Percentiles rank a stretch among this genome's conserved stretches.
These are phyloP conservation scores for Strigamia transsilvanica DNA, from an alignment of 2,888 invertebrate species.

Conservation along the genomic window DNA sequence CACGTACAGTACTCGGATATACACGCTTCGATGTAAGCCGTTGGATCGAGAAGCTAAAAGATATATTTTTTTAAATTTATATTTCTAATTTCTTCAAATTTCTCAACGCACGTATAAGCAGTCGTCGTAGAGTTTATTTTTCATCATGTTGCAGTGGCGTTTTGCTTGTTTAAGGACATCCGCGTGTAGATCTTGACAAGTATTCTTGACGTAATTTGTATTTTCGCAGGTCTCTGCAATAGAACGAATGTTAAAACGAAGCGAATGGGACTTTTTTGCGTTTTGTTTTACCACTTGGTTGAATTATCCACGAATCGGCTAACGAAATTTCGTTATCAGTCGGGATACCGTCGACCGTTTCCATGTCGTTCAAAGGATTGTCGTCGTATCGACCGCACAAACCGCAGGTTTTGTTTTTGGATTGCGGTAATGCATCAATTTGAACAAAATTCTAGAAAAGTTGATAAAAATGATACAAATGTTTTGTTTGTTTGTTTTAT, in stretches of 20 bases:
- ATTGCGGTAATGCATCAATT: constrained; percentile 72
- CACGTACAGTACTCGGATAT: constrained; percentile 82
- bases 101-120: not conserved
- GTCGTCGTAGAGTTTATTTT: not conserved
- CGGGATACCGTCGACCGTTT: constrained; percentile 70
- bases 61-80: constrained; percentile 48
- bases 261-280: too few relatives aligned
- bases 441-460: constrained; percentile 71
- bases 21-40: constrained; percentile 76
- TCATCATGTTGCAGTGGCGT: not conserved
- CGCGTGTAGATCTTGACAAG: not conserved
- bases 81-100: not conserved
- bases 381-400: constrained; percentile 83
- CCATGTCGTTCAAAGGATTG: constrained; percentile 74
- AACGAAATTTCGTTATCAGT: constrained; percentile 65
- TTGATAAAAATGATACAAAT: not conserved
- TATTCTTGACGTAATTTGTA: not conserved
- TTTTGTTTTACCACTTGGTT: constrained; percentile 53
- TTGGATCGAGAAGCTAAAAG: constrained; percentile 72
- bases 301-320: constrained; percentile 63
- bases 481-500: not conserved
- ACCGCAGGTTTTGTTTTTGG: constrained; percentile 83
- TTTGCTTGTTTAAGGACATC: not conserved
- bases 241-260: not conserved
- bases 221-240: not conserved